Evolutionary conservation across 2,113 vertebrate genomes (phyloP).

Genomic region (Lagopus muta): DNA sequence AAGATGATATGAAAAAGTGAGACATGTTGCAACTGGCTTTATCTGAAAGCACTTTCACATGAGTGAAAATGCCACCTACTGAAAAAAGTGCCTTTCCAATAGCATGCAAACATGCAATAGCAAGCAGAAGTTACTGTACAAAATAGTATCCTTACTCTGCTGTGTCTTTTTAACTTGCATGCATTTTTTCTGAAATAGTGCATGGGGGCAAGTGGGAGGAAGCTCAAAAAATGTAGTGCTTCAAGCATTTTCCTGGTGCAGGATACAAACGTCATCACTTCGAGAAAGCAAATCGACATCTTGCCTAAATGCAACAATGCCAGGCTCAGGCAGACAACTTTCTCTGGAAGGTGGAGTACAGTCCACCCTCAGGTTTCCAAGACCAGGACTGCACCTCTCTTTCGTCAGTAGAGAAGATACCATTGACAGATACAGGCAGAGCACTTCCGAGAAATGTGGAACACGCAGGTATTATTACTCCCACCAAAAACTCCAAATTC

Average conservation of each 20-base stretch:
- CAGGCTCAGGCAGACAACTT: background rate
- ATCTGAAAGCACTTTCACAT: background rate
- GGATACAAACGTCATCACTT: background rate
- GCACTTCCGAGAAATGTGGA: background rate
- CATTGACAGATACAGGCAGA: background rate
- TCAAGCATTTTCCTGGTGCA: background rate
- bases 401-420: background rate
- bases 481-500: background rate
- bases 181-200: background rate
- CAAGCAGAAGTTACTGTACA: background rate
- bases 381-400: background rate
- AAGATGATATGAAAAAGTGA: background rate
- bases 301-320: background rate
- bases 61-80: background rate
- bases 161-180: background rate
- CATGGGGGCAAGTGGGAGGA: background rate
- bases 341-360: background rate
- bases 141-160: background rate
- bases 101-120: background rate
- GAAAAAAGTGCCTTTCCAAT: background rate
- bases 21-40: background rate
- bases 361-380: background rate
- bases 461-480: background rate
- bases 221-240: background rate
- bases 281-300: background rate